Percentiles rank a stretch among this genome's conserved stretches.
phyloP scores from a whole-genome alignment of 2,797 vertebrate species.

The Myotis vivesi region DNA sequence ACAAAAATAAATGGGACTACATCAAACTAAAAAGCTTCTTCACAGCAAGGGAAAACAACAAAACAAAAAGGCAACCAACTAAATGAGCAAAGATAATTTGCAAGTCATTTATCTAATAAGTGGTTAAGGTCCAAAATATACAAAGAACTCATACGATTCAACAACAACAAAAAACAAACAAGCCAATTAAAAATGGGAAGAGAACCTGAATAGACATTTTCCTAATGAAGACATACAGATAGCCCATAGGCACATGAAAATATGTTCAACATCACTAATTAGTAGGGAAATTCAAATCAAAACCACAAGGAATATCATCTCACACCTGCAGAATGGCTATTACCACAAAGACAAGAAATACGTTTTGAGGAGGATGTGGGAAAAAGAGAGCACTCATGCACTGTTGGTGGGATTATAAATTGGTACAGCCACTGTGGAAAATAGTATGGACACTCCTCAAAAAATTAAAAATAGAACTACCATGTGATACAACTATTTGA shows the following conservation, averaged over 20 bases:
- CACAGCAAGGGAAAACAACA: background rate
- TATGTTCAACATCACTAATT: background rate
- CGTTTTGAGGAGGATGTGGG: background rate
- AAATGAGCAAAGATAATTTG: background rate
- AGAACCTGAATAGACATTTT: background rate
- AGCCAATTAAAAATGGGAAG: background rate
- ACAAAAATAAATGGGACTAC: background rate
- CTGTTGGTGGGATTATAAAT: background rate
- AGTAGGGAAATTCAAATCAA: background rate
- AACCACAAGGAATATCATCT: background rate
- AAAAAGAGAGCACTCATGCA: background rate
- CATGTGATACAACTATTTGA: background rate
- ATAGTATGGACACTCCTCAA: background rate
- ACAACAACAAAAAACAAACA: background rate
- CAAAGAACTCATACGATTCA: background rate
- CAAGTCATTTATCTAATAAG: background rate
- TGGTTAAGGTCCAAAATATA: background rate
- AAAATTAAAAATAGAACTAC: background rate
- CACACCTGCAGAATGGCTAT: background rate
- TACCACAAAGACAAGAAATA: background rate
- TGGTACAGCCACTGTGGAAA: background rate
- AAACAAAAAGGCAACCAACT: background rate
- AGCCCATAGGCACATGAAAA: background rate
- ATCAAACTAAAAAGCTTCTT: background rate
- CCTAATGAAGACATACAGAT: background rate